Evolutionary conservation across 2,888 invertebrate species (phyloP), one percentile per base, ranked within the genome.

Genomic region (Dynastes maya): DNA sequence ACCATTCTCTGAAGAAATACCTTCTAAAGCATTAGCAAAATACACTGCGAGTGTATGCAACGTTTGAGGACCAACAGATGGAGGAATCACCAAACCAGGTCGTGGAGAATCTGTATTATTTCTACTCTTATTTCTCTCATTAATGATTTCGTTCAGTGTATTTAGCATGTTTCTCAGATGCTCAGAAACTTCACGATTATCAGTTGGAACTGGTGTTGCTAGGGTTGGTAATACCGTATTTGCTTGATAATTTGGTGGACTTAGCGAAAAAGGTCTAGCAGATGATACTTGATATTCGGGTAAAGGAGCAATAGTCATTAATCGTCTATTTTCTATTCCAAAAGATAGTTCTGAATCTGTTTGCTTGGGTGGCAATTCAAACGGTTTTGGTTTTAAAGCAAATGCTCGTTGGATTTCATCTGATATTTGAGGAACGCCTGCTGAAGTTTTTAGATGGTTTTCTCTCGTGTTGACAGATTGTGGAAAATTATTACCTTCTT

Each of bases 41-140:
- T 96, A 96, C 81, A 95, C 91, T 0, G 96, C 95, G 64, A 96
- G 86, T 0, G 95, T 94, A 83, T 95, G 95, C 11, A 95, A 89
- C 0, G 95, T 94, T 85, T 94, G 94, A 0, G 95, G 95, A 0
- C 95, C 94, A 0, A 94, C 91, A 0, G 95, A 95, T 16, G 93
- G 93, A 2, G 95, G 94, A 8, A 94, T 92, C 5, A 92, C 90
- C n/a, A 94, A 88, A 2, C 94, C 95, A 51, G 91, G 90, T 80
- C 94, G 90, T 40, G 91, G 85, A 6, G 83, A 89, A 64, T 90
- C 91, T 1, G 89, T 89, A 67, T 88, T 88, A 80, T 90, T 90
- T 51, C 91, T 91, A 27, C 90, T 89, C 8, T 89, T 87, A 8
- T 89, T 86, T 11, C 1, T 88, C 86, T 3, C 90, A 2, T 91